Conservation (phyloP, 2,888 invertebrate genomes). For the Temnothorax rugatulus region DNA sequence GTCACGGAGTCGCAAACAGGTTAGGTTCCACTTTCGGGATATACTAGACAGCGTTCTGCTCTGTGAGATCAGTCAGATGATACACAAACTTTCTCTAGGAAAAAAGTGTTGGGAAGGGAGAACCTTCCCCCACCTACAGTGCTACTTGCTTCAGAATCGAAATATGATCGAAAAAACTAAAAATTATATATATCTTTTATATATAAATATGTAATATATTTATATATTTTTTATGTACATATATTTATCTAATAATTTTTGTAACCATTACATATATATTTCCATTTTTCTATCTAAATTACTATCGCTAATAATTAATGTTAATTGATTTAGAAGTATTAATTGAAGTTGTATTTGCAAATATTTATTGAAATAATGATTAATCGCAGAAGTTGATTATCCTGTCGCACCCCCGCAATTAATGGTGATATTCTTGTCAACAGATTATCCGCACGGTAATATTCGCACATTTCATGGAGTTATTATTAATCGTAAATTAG, state of each 20-base stretch:
- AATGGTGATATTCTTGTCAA: conserved; percentile 4
- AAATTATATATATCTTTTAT: background rate
- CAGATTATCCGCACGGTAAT: background rate
- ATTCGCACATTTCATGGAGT: background rate
- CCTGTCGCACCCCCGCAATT: background rate
- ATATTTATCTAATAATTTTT: background rate
- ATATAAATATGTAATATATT: background rate
- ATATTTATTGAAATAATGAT: background rate
- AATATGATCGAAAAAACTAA: background rate
- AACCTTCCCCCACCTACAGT: too few species aligned
- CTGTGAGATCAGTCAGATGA: too few species aligned
- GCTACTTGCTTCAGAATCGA: too few species aligned
- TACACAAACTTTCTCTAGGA: background rate
- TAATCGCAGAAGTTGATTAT: background rate
- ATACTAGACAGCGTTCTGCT: too few species aligned
- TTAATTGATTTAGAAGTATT: background rate
- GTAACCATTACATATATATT: background rate
- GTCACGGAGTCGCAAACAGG: background rate
- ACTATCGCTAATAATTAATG: background rate
- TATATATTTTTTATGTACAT: background rate
- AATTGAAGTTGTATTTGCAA: background rate
- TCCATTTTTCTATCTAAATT: background rate
- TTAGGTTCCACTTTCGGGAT: background rate
- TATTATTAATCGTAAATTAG: conserved; percentile 7
- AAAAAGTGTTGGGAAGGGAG: background rate